A percentile compares a stretch with the other conserved stretches of the same genome.
Conservation (phyloP, 2,113 vertebrate species). For the Phocoena phocoena region DNA sequence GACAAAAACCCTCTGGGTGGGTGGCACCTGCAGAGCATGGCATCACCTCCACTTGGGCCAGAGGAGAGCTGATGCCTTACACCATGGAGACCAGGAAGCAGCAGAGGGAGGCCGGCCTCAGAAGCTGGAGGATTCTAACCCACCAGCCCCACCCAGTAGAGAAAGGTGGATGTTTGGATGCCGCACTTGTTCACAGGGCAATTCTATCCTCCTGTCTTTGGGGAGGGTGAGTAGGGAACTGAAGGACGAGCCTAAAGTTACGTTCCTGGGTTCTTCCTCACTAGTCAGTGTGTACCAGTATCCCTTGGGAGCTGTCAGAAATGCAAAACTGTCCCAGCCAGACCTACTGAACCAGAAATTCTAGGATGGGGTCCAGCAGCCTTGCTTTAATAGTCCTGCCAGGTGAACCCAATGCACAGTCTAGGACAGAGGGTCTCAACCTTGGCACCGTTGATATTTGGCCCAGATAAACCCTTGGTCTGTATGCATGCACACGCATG, state of each 20-base stretch:
- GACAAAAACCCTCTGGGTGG: too few relatives aligned
- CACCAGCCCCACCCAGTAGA: background rate
- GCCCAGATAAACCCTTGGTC: background rate
- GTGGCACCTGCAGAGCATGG: rapidly evolving
- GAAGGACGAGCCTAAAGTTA: background rate
- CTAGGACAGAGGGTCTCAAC: background rate
- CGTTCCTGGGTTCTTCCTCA: background rate
- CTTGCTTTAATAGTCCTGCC: background rate
- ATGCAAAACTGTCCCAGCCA: background rate
- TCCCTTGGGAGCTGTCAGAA: background rate
- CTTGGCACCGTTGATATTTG: rapidly evolving
- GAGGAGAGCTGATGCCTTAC: background rate
- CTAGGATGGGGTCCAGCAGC: rapidly evolving
- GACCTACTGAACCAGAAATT: background rate
- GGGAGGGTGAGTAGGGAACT: background rate
- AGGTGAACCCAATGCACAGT: rapidly evolving
- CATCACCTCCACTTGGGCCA: rapidly evolving
- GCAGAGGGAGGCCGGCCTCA: background rate
- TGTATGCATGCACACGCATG: background rate
- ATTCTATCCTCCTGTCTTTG: background rate
- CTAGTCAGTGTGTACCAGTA: rapidly evolving
- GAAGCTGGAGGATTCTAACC: rapidly evolving
- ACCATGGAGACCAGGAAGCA: rapidly evolving
- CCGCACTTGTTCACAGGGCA: background rate
- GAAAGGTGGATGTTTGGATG: rapidly evolving